Evolutionary conservation across 2,797 vertebrate genomes (phyloP).

Genomic region (Channa striata): DNA sequence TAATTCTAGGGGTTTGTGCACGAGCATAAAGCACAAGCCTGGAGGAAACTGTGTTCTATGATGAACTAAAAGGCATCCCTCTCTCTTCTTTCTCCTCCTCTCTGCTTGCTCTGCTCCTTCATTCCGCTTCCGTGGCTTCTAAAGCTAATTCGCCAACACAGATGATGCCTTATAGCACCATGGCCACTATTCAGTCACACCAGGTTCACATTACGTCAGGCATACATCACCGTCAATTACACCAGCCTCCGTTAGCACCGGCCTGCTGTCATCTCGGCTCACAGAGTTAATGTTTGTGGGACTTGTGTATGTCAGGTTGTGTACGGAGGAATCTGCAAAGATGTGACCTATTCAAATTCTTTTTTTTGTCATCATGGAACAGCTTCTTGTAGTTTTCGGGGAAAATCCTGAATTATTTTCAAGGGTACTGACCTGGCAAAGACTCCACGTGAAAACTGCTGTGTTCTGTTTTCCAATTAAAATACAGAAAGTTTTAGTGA

Average conservation of each 20-base stretch:
- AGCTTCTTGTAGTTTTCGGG: conserved; percentile 17
- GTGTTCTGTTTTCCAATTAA: conserved; percentile 48
- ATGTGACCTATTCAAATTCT: conserved; percentile 47
- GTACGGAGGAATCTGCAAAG: conserved; percentile 17
- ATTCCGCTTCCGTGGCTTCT: conserved; percentile 37
- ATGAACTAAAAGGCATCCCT: conserved; percentile 25
- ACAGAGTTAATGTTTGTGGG: conserved; percentile 24
- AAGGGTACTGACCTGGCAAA: conserved; percentile 33
- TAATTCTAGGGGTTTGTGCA: conserved; percentile 38
- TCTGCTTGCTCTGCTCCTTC: conserved; percentile 8
- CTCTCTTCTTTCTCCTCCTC: conserved; percentile 6
- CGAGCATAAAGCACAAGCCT: conserved; percentile 50
- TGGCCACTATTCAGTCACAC: conserved; percentile 29
- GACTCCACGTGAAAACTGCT: conserved; percentile 6
- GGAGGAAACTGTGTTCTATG: conserved; percentile 28
- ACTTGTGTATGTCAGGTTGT: conserved; percentile 24
- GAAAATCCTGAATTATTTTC: conserved; percentile 19
- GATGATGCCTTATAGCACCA: conserved; percentile 22
- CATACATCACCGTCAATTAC: conserved; percentile 49
- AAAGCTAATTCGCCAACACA: conserved; percentile 22
- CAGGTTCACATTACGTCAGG: conserved; percentile 31
- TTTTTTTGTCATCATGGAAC: conserved; percentile 28
- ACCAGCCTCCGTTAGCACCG: conserved; percentile 29
- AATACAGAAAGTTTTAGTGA: conserved; percentile 53
- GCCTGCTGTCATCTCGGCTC: conserved; percentile 40